Conservation (phyloP, 2,888 invertebrate genomes). For the Globia sparganii region DNA sequence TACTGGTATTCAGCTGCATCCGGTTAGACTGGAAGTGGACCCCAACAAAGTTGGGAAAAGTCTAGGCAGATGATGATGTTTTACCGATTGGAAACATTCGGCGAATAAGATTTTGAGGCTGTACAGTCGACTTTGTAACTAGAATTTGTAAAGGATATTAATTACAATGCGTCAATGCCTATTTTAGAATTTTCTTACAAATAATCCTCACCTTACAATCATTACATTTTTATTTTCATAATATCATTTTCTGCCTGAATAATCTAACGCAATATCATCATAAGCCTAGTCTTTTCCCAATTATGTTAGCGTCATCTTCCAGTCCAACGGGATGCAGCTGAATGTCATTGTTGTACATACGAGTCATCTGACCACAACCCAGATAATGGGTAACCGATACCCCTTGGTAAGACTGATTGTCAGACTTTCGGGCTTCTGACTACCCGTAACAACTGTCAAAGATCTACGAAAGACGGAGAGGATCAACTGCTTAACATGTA, state of each 20-base stretch:
- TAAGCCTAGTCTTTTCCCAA: background rate
- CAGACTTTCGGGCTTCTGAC: background rate
- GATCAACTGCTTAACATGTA: background rate
- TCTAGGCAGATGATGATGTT: background rate
- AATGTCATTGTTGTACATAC: background rate
- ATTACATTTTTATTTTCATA: background rate
- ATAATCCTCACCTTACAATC: background rate
- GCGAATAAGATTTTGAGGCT: constrained; percentile 2
- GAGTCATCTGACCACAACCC: background rate
- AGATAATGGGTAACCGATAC: background rate
- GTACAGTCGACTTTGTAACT: background rate
- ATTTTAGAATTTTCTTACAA: background rate
- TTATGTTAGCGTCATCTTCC: background rate
- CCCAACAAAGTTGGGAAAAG: too few species aligned
- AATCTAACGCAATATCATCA: background rate
- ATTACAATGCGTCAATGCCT: background rate
- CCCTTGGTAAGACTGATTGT: too few species aligned
- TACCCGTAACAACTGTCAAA: background rate
- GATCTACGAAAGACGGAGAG: background rate
- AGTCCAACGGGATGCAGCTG: background rate
- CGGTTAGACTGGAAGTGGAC: too few species aligned
- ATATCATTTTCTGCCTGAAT: background rate
- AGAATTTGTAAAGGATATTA: background rate
- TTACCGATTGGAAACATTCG: background rate
- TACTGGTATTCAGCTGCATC: too few species aligned